A percentile compares a stretch with the other conserved stretches of the same genome.
phyloP scores from a whole-genome alignment of 2,888 invertebrate species.

The Ernsta delagoae region DNA sequence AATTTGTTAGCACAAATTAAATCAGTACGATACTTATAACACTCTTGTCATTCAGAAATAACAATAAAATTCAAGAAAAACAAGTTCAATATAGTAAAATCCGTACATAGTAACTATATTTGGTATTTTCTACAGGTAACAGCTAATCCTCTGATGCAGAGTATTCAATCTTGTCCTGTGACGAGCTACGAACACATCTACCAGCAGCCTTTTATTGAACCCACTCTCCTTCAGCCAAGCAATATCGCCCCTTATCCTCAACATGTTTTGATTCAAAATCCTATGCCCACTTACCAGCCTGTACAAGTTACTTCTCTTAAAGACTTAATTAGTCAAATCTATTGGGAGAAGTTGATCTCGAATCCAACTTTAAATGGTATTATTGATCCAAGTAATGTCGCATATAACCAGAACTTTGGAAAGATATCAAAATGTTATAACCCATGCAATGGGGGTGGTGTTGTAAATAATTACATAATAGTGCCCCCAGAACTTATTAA shows the following conservation, averaged over 20 bases:
- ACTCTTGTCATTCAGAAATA: no score
- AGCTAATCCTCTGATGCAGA: slow-evolving; percentile 45
- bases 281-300: slow-evolving; percentile 42
- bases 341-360: slow-evolving; percentile 43
- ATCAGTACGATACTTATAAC: no score
- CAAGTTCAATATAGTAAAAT: no score
- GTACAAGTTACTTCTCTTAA: slow-evolving; percentile 3
- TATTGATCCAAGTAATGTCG: slow-evolving; percentile 36
- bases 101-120: no score
- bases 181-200: slow-evolving; percentile 5
- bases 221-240: slow-evolving; percentile 16
- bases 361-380: slow-evolving; percentile 27
- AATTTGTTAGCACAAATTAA: no score
- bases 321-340: slow-evolving; percentile 48
- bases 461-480: slow-evolving; percentile 47
- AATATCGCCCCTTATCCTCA: slow-evolving; percentile 48
- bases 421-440: slow-evolving; percentile 37
- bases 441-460: slow-evolving; percentile 30
- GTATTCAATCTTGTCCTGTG: slow-evolving; percentile 11
- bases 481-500: slow-evolving; percentile 43
- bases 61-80: no score
- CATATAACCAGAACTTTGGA: slow-evolving; percentile 50
- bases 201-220: neutral
- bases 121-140: slow-evolving; percentile 50
- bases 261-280: slow-evolving; percentile 46